phyloP scores from a whole-genome alignment of 53 echinoderm and acorn worm species.

The Pentamera pediparva region DNA sequence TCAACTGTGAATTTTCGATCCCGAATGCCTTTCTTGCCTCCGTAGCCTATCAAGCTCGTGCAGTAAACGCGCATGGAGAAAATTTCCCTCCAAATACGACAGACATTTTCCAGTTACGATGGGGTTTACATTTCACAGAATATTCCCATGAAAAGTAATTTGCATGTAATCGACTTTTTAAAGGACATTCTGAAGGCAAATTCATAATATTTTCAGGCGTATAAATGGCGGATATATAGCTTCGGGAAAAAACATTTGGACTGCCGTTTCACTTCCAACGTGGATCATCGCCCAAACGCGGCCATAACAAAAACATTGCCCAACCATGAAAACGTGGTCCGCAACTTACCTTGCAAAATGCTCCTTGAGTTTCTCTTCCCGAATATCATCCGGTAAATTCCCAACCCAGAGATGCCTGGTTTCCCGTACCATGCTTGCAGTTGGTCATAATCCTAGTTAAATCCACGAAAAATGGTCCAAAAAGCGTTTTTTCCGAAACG shows the following conservation, averaged over 20 bases:
- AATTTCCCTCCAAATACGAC: too few relatives aligned
- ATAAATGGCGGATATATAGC: background rate
- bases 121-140: too few relatives aligned
- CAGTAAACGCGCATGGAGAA: too few relatives aligned
- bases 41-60: too few relatives aligned
- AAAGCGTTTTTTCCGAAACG: constrained; percentile 33
- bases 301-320: constrained; percentile 32
- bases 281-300: constrained; percentile 1
- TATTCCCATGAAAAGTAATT: too few relatives aligned
- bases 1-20: too few relatives aligned
- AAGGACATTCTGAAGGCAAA: too few relatives aligned
- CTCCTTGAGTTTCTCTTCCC: constrained; percentile 96
- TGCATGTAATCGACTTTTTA: too few relatives aligned
- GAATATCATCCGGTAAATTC: constrained; percentile 99
- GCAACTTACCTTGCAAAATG: constrained; percentile 98
- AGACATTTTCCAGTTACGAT: too few relatives aligned
- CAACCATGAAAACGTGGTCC: background rate
- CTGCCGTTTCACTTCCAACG: background rate
- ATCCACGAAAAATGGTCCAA: constrained; percentile 32
- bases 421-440: constrained; percentile 99
- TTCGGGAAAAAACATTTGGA: background rate
- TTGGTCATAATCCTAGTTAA: constrained; percentile 92
- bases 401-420: constrained; percentile 99
- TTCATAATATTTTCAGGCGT: too few relatives aligned
- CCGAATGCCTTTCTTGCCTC: too few relatives aligned